These are phyloP conservation scores for Biston stratarius DNA, from an alignment of 2,888 invertebrate genomes.

Conservation along the genomic window DNA sequence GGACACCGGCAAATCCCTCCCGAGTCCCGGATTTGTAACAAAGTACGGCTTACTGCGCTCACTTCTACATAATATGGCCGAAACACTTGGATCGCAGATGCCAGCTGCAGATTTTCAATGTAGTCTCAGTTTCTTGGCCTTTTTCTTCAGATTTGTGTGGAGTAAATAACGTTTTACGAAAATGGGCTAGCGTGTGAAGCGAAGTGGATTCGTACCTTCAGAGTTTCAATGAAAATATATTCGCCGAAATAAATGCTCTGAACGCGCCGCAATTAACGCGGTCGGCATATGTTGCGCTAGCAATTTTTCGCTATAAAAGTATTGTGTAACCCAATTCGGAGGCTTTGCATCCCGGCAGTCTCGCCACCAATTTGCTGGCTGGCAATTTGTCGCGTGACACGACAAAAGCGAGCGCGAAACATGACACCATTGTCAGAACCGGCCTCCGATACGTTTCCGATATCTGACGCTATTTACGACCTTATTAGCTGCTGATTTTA, in stretches of 20 bases:
- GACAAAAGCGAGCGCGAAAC: slow-evolving; percentile 52
- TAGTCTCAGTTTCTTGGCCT: slow-evolving; percentile 64
- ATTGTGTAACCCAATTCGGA: slow-evolving; percentile 55
- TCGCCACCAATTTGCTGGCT: slow-evolving; percentile 61
- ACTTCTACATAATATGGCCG: slow-evolving; percentile 72
- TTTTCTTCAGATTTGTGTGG: slow-evolving; percentile 41
- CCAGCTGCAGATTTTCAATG: slow-evolving; percentile 69
- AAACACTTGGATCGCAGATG: slow-evolving; percentile 69
- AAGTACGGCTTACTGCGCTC: slow-evolving; percentile 74
- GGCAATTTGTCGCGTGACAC: slow-evolving; percentile 68
- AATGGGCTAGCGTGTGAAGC: not conserved
- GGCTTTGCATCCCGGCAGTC: slow-evolving; percentile 56
- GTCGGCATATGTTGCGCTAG: slow-evolving; percentile 43
- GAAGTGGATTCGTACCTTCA: slow-evolving; percentile 5
- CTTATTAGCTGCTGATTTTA: slow-evolving; percentile 40
- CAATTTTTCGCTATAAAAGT: slow-evolving; percentile 58
- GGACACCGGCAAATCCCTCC: slow-evolving; percentile 79
- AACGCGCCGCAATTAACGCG: slow-evolving; percentile 22
- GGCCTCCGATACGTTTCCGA: slow-evolving; percentile 19
- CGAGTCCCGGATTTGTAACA: slow-evolving; percentile 79
- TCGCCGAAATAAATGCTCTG: slow-evolving; percentile 30
- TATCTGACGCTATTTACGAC: slow-evolving; percentile 29
- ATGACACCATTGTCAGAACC: slow-evolving; percentile 48
- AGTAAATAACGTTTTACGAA: slow-evolving; percentile 24
- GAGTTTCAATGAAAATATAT: slow-evolving; percentile 23